Evolutionary conservation across 2,113 vertebrate genomes (phyloP), one percentile per base, ranked within the genome.

Genomic region (Electrona antarctica): DNA sequence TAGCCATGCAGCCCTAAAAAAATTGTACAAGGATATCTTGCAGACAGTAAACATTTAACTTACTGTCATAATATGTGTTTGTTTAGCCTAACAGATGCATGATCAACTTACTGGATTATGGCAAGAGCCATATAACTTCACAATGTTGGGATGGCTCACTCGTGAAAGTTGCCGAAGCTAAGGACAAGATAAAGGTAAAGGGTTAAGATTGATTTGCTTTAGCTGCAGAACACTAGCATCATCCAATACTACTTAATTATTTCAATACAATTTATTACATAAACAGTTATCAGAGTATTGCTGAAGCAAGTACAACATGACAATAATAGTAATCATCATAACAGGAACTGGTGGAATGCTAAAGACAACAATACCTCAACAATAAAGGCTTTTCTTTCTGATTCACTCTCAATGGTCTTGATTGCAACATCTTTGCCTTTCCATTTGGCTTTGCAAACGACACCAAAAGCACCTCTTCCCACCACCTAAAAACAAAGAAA

Each of bases 391-490:
- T 97, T 99, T 86, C 97, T 93, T 90, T 99, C 98, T 6, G 97
- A 99, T 94, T 99, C 98, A 85, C 97, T 99, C 92, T 99, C 98
- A 81, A 99, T 99, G 73, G 98, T 97, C 86, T 99, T 99, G 91
- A 99, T 99, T 47, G 98, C 98, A 60, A 99, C 98, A 90, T 99
- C 98, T 90, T 98, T 99, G 85, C 95, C 97, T 94, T 96, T 94
- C 98, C 98, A 99, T 84, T 99, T 99, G 85, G 97, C 98, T 90
- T 98, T 99, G 92, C 97, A 99, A 74, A 99, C 98, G 48, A 99
- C 98, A 70, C 98, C 98, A 87, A 99, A 99, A 12, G 98, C 97
- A 88, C 98, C 98, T 94, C 98, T 96, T 80, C 98, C 98, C 87
- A 99, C 98, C 88, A 99, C 97, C 98, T 99, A 85, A 52, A 86